Evolutionary conservation across 2,797 vertebrate species (phyloP).

Genomic region (Coracias cyanogaster): DNA sequence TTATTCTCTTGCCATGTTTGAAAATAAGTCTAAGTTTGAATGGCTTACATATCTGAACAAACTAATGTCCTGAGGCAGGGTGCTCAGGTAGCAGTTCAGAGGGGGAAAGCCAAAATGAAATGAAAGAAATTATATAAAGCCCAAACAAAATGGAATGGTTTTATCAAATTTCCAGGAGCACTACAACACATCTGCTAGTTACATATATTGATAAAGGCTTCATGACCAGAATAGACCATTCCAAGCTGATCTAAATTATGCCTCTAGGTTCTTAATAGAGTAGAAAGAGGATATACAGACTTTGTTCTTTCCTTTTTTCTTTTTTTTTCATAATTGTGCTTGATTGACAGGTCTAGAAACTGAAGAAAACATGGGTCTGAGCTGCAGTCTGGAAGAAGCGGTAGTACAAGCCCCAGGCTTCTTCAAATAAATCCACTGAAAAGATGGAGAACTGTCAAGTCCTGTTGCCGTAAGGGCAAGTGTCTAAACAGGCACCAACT

Average conservation of each 20-base stretch:
- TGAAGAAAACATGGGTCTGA: background rate
- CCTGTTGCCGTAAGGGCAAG: background rate
- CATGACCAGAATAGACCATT: background rate
- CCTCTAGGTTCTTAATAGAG: background rate
- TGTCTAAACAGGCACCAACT: background rate
- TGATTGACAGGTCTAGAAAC: background rate
- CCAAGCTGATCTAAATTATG: background rate
- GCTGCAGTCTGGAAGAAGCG: background rate
- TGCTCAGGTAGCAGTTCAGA: background rate
- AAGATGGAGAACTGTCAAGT: background rate
- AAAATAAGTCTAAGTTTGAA: background rate
- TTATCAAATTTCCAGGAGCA: background rate
- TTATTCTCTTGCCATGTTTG: background rate
- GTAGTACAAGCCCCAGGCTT: background rate
- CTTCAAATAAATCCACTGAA: background rate
- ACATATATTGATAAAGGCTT: background rate
- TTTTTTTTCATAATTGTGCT: background rate
- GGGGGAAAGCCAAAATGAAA: background rate
- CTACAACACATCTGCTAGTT: background rate
- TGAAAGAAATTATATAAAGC: too few relatives aligned
- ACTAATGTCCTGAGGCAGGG: background rate
- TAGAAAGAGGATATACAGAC: background rate
- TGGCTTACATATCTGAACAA: background rate
- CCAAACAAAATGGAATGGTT: too few relatives aligned
- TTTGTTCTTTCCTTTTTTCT: too few relatives aligned